Evolutionary conservation across 2,797 vertebrate species (phyloP), one percentile per base, ranked within the genome.

Genomic region (Heteromormyrus szaboi): DNA sequence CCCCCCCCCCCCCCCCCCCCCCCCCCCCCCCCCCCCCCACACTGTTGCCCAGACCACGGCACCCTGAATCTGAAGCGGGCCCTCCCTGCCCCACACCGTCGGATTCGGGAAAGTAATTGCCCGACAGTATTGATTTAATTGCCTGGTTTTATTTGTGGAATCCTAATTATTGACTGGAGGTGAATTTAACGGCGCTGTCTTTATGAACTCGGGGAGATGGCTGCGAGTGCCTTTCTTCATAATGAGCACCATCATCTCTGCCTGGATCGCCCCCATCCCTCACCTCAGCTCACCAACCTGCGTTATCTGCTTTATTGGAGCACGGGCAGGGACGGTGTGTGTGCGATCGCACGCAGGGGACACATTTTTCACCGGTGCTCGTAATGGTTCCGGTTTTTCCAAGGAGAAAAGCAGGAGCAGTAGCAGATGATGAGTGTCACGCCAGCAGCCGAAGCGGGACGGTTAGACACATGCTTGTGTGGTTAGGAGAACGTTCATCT

Each of bases 151-250:
- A 99, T 99, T 99, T 98, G 98, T 97, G 96, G 97, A 97, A 96
- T 97, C 96, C 97, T 99, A 98, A 99, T 99, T 99, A 99, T 98
- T 98, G 98, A 98, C 97, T 98, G 96, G 97, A 99, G 98, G 97
- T 97, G 97, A 97, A 97, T 98, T 97, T 98, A 99, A 98, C 98
- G 96, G 97, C 96, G 95, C 95, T 95, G 96, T 95, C 97, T 97
- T 98, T 98, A 97, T 98, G 97, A 98, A 98, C 96, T 96, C 95
- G 95, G 97, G 96, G 97, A 98, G 97, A 96, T 95, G 94, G 95
- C 97, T 96, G 96, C 96, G 96, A 94, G 94, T 96, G 96, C 97
- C 96, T 95, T 96, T 96, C 95, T 94, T 96, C 96, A 95, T 98
- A 98, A 98, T 97, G 97, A 98, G 97, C 97, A 94, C 94, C 94